Base-by-base conservation (phyloP, 2,113 vertebrate species). In the Physeter macrocephalus region DNA sequence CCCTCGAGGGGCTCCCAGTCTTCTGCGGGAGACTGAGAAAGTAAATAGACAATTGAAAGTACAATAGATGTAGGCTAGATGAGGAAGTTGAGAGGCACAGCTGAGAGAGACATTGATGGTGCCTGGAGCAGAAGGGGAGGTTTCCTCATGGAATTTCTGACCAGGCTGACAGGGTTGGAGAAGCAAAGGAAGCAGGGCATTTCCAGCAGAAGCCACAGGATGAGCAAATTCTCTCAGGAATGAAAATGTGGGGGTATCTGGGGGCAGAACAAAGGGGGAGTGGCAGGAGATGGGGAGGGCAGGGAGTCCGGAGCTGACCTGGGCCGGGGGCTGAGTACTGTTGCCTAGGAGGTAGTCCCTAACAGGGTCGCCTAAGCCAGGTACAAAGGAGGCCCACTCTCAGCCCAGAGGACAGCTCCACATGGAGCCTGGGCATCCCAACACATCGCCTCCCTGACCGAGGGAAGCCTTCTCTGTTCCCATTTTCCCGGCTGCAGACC, bases 271-370 rank as follows among this genome's bases (percentile, higher is more conserved):
- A 12, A 41, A 13, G 25, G 34, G 41, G 52, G 34, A 43, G 29
- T 57, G 84, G 54, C 52, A 72, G 72, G 49, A 57, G 46, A 25
- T 5, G 18, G 72, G 64, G 46, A 31, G 87, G 71, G 54, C 8
- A 7, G 52, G n/a, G 31, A 15, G 9, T 20, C 0, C 0, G 8
- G 43, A n/a, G 34, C 46, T 6, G 25, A 54, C 0, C 0, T 3
- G 57, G 14, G 39, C 12, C 11, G 49, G 17, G 59, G 23, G 3
- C 59, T 23, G 23, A 21, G 23, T 27, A 25, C 25, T 81, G 69
- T n/a, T n/a, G 27, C 23, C 7, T 9, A 13, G 27, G 34, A 23
- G 17, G n/a, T 2, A 5, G 10, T 15, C 49, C 78, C 59, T 80
- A 36, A 49, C 1, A 20, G 67, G 69, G 61, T n/a, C 27, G 39